A percentile compares a stretch with the other conserved stretches of the same genome.
Conservation (phyloP, 2,113 vertebrate species). For the Caloenas nicobarica region DNA sequence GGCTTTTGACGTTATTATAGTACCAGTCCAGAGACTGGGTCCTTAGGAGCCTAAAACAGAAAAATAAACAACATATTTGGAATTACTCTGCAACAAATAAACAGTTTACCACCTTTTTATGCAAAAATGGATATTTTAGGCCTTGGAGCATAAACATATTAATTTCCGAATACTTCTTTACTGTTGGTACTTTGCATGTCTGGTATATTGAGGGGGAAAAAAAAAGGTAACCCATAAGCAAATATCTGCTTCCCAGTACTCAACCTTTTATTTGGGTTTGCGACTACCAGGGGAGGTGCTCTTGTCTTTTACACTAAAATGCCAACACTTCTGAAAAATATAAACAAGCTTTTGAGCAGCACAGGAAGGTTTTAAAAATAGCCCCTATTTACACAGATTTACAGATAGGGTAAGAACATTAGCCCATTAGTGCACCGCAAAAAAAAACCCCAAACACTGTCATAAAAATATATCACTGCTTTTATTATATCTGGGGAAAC, state of each 20-base stretch:
- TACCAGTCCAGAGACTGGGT: slow-evolving; percentile 97
- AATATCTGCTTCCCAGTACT: background rate
- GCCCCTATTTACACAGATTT: background rate
- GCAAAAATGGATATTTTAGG: background rate
- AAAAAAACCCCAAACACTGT: background rate
- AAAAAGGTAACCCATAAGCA: background rate
- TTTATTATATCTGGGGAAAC: background rate
- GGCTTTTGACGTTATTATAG: slow-evolving; percentile 95
- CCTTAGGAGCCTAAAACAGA: slow-evolving; percentile 82
- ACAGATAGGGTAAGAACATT: background rate
- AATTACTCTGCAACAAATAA: background rate
- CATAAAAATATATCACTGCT: background rate
- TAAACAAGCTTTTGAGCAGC: background rate
- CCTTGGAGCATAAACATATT: background rate
- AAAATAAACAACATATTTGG: background rate
- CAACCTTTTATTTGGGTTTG: background rate
- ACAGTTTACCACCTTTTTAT: background rate
- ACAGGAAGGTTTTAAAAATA: background rate
- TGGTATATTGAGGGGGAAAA: background rate
- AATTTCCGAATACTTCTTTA: background rate
- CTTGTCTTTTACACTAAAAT: background rate
- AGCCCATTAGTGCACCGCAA: background rate
- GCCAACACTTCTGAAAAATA: background rate
- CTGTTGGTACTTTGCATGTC: background rate
- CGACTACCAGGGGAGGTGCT: background rate